Evolutionary conservation across 2,888 invertebrate genomes (phyloP).

Genomic region (Harpagoxenus sublaevis): DNA sequence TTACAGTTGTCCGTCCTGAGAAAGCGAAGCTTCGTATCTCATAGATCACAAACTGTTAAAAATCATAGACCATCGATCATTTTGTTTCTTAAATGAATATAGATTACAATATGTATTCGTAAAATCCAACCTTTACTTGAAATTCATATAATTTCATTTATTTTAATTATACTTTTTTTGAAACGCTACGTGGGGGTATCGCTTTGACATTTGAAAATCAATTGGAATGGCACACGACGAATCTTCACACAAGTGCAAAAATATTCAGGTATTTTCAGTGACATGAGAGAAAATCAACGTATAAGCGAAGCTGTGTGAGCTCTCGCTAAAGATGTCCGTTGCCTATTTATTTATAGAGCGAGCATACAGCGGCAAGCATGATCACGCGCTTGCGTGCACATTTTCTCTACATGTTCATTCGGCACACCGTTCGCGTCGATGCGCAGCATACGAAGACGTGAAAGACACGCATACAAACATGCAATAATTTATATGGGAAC

Average conservation of each 20-base stretch:
- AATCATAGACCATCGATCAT: background rate
- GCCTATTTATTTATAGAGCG: constrained; percentile 84
- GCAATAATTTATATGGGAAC: constrained; percentile 10
- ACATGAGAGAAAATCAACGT: constrained; percentile 76
- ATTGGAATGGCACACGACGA: constrained; percentile 13
- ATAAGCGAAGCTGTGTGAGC: constrained; percentile 62
- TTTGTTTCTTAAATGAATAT: background rate
- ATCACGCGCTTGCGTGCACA: constrained; percentile 71
- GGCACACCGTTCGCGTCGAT: constrained; percentile 21
- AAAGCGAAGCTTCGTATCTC: background rate
- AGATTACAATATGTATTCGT: background rate
- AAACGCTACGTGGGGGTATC: background rate
- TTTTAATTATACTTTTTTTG: too few species aligned
- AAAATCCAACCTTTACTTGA: background rate
- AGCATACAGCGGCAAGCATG: constrained; percentile 77
- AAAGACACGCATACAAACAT: constrained; percentile 9
- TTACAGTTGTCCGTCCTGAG: background rate
- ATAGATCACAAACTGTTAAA: constrained; percentile 1
- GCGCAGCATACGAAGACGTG: background rate
- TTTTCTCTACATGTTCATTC: constrained; percentile 48
- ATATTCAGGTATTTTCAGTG: constrained; percentile 67
- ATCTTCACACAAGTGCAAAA: constrained; percentile 34
- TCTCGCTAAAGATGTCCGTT: constrained; percentile 80
- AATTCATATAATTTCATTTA: background rate
- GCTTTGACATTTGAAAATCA: constrained; percentile 8